Percentiles rank a stretch among this genome's conserved stretches.
phyloP scores from a whole-genome alignment of 1,140 invertebrate genomes.

The Drosophila sp. region DNA sequence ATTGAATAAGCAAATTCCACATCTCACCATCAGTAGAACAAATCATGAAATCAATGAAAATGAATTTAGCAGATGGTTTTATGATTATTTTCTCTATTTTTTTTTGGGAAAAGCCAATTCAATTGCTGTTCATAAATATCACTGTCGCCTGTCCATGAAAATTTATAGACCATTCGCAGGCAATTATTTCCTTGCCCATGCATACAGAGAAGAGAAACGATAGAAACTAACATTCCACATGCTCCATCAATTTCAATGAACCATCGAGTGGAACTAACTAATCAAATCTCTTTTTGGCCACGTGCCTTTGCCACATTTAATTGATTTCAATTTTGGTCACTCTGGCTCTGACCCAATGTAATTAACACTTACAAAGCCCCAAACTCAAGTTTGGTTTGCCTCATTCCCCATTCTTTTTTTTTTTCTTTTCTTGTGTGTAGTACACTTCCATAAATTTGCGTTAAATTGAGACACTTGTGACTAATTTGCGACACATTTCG shows the following conservation, averaged over 20 bases:
- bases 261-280: slow-evolving; percentile 55
- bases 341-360: slow-evolving; percentile 61
- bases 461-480: slow-evolving; percentile 70
- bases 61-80: slow-evolving; percentile 2
- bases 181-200: slow-evolving; percentile 14
- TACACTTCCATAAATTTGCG: slow-evolving; percentile 69
- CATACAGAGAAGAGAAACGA: neutral
- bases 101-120: slow-evolving; percentile 3
- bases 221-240: slow-evolving; percentile 33
- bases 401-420: slow-evolving; percentile 1
- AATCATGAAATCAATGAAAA: slow-evolving; percentile 9
- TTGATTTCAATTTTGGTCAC: slow-evolving; percentile 74
- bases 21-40: neutral
- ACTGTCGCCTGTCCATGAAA: slow-evolving; percentile 39
- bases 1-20: slow-evolving; percentile 6
- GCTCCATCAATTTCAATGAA: slow-evolving; percentile 73
- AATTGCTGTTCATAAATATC: slow-evolving; percentile 23
- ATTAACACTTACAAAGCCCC: slow-evolving; percentile 37
- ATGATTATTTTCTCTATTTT: neutral
- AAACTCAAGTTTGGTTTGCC: neutral
- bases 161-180: slow-evolving; percentile 51
- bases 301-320: slow-evolving; percentile 59
- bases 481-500: slow-evolving; percentile 74
- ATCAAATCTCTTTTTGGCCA: slow-evolving; percentile 61
- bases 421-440: neutral